phyloP scores from a whole-genome alignment of 1,140 invertebrate genomes.

The Dendrolimus kikuchii region DNA sequence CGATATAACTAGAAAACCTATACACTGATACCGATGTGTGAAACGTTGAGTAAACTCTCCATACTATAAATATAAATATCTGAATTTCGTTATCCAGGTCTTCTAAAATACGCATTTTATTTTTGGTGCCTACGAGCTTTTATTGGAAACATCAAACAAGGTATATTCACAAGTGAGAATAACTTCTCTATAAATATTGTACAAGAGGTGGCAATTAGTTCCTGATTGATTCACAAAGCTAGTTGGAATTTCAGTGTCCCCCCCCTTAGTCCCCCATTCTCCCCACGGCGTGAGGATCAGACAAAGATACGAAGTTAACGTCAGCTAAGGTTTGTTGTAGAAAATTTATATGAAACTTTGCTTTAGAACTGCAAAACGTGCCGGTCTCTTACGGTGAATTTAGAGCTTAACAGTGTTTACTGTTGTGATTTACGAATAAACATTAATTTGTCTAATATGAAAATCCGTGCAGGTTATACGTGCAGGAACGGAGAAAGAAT shows the following conservation, averaged over 20 bases:
- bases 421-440: neutral
- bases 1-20: too few species aligned
- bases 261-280: constrained; percentile 26
- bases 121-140: too few species aligned
- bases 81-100: too few species aligned
- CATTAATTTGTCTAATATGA: neutral
- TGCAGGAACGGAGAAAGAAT: too few species aligned
- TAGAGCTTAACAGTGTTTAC: constrained; percentile 3
- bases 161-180: constrained; percentile 28
- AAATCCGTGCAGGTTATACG: too few species aligned
- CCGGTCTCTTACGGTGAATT: constrained; percentile 27
- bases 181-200: constrained; percentile 38
- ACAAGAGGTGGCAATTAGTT: constrained; percentile 55
- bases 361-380: constrained; percentile 26
- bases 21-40: too few species aligned
- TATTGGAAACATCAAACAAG: neutral
- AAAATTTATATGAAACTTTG: constrained; percentile 68
- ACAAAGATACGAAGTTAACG: constrained; percentile 68
- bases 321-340: constrained; percentile 64
- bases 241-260: constrained; percentile 37
- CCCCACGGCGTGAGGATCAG: constrained; percentile 47
- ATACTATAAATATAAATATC: too few species aligned
- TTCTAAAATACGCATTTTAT: too few species aligned
- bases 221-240: constrained; percentile 65
- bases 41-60: too few species aligned